Evolutionary conservation across 2,797 vertebrate species (phyloP), one percentile per base, ranked within the genome.

Genomic region (Pangasius sanitwongsei): DNA sequence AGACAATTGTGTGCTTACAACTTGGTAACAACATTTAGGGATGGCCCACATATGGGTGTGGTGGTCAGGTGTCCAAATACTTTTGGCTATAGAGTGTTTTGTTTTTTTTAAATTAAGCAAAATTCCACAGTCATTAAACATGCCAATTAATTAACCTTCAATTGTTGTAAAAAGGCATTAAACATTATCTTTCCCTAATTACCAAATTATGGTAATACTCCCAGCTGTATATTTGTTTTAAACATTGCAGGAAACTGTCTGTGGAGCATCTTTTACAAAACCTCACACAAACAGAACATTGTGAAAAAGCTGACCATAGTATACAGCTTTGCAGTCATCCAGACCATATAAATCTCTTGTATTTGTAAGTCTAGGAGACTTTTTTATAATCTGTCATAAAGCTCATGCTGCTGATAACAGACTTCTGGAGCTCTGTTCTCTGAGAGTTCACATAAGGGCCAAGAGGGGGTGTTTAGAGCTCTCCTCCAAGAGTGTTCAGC

Each of bases 141-240:
- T 25, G 78, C 0, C n/a, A 59, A 59, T 37, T 59, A 59, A 55
- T 55, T 80, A 18, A 80, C 15, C n/a, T 53, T 80, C 16, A 80
- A 55, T 55, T 80, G 34, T 15, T 80, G 50, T 9, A 55, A 55
- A 80, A 31, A 55, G 0, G 13, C 25, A 48, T n/a, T 74, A 34
- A 25, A 78, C 78, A 81, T 59, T 12, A 37, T 81, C 16, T 57
- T 57, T 81, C 9, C 78, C 55, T 83, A 65, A 87, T 63, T 65
- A 78, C 57, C 59, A 57, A 65, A 72, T 87, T 72, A 88, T 20
- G 7, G 50, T 80, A 80, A 80, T 31, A 77, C 44, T 77, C 74
- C 74, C 74, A 59, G 34, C 53, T 83, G 78, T 59, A 87, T 37
- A 44, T 25, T 74, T 82, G 78, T 28, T 59, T 87, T 55, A 87